These are phyloP conservation scores for Meriones psammophilus DNA, from an alignment of 2,797 vertebrate species.

Conservation along the genomic window DNA sequence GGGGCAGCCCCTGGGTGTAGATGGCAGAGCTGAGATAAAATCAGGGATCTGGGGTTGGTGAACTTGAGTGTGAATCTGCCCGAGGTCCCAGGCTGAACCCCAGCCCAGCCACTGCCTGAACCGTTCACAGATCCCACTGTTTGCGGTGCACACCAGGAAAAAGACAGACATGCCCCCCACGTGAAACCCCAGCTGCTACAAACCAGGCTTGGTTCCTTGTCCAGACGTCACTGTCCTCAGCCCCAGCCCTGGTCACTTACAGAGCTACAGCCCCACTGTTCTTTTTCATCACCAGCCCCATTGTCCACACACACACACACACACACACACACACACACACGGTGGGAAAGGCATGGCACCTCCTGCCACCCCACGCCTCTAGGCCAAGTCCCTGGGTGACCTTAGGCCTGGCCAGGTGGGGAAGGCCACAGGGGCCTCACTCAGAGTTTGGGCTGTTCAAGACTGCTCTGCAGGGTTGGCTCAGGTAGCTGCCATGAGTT, in stretches of 20 bases:
- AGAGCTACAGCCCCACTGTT: not conserved
- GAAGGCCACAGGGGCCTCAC: not conserved
- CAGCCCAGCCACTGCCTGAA: not conserved
- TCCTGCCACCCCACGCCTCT: not conserved
- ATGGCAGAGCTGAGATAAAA: not conserved
- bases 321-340: no score
- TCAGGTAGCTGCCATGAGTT: not conserved
- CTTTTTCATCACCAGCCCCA: not conserved
- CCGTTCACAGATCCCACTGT: not conserved
- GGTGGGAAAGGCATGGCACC: not conserved
- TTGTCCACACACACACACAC: no score
- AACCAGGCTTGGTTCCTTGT: not conserved
- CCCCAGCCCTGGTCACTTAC: not conserved
- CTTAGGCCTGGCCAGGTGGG: not conserved
- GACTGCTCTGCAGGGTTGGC: not conserved
- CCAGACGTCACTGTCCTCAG: not conserved
- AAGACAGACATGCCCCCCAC: not conserved
- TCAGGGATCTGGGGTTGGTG: not conserved
- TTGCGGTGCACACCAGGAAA: not conserved
- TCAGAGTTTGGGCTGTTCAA: not conserved
- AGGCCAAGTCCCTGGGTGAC: not conserved
- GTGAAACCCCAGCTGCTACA: not conserved
- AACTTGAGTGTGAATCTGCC: no score
- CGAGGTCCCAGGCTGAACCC: no score
- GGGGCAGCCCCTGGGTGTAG: accelerated